A percentile compares a stretch with the other conserved stretches of the same genome.
Conservation (phyloP, 2,888 invertebrate genomes). For the Colletes collaris region DNA sequence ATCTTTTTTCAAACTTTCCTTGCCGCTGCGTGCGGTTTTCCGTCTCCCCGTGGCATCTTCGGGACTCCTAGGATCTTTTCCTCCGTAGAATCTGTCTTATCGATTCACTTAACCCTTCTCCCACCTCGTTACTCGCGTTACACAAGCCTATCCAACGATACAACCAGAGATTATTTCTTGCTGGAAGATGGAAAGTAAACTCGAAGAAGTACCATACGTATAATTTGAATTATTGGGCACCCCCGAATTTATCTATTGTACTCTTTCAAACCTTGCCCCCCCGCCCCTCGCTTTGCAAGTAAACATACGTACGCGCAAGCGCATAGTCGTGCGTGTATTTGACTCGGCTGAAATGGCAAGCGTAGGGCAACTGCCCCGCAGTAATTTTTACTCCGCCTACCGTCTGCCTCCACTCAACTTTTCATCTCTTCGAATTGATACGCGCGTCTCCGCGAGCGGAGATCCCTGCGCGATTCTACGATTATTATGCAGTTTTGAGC, state of each 20-base stretch:
- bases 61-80: too few species aligned
- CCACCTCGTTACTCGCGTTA: background rate
- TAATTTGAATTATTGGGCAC: background rate
- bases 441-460: constrained; percentile 15
- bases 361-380: constrained; percentile 43
- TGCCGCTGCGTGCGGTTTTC: background rate
- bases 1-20: background rate
- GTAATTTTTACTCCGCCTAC: constrained; percentile 39
- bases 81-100: too few species aligned
- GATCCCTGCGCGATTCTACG: background rate
- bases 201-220: too few species aligned
- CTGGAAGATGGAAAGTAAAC: too few species aligned
- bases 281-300: background rate
- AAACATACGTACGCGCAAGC: background rate
- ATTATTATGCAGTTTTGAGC: constrained; percentile 40
- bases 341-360: background rate
- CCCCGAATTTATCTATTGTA: background rate
- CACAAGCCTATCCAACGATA: background rate
- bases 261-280: background rate
- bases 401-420: constrained; percentile 40
- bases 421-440: constrained; percentile 58
- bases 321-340: background rate
- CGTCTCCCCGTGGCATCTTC: too few species aligned
- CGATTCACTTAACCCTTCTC: background rate
- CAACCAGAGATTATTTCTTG: background rate